Percentiles rank a stretch among this genome's conserved stretches.
Conservation (phyloP, 30 jellyfish, hydroid and myxozoan species). For the Pelagia noctiluca region DNA sequence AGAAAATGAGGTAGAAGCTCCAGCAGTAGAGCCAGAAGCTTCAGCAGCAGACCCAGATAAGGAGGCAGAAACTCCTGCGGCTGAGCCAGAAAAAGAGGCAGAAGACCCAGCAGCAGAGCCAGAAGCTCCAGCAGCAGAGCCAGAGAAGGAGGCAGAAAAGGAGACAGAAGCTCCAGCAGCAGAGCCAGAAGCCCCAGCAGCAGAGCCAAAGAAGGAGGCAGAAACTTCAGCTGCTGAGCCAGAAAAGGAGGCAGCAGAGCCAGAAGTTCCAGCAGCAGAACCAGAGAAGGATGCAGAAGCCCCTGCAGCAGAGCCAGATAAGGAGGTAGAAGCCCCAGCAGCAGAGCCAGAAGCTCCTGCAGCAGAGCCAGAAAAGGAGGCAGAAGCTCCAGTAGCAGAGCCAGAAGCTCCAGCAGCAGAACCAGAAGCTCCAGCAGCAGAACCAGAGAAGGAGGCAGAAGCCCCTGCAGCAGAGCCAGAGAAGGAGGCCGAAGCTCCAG, state of each 20-base stretch:
- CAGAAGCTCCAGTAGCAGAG: not conserved
- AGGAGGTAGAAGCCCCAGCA: not conserved
- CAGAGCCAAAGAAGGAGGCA: not conserved
- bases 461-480: not conserved
- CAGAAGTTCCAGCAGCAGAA: not conserved
- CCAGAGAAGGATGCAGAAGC: not conserved
- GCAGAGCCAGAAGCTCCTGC: not conserved
- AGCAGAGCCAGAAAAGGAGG: slow-evolving; percentile 27
- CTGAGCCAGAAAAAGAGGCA: not conserved
- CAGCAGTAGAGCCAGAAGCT: not conserved
- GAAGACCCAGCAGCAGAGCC: not conserved
- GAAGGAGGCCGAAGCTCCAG: not conserved
- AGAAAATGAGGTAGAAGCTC: not conserved
- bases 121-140: slow-evolving; percentile 2
- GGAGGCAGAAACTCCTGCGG: slow-evolving; percentile 1
- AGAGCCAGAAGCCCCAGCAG: not conserved
- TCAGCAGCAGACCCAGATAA: not conserved
- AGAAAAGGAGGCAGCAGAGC: slow-evolving; percentile 1
- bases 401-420: not conserved
- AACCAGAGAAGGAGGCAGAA: not conserved
- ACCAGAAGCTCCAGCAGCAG: not conserved
- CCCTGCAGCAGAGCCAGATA: not conserved
- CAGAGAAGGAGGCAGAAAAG: not conserved
- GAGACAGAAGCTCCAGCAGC: not conserved
- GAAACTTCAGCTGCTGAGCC: not conserved